Evolutionary conservation across 1,140 invertebrate species (phyloP), one percentile per base, ranked within the genome.

Genomic region (Brachionus rubens): DNA sequence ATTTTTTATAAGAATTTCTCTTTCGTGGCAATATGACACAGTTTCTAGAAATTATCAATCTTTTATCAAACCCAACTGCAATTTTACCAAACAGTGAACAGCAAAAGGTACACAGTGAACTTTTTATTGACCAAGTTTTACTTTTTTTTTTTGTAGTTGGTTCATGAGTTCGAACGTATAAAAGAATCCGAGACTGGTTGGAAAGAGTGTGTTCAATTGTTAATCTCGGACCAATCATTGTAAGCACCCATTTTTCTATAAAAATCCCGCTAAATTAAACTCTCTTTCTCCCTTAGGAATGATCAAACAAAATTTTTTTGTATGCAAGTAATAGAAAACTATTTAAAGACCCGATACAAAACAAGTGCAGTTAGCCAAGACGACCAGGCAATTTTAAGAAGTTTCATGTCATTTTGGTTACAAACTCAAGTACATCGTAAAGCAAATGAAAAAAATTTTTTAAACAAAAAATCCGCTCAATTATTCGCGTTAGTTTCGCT

Each of bases 401-500:
- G 65, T 19, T 79, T 80, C 41, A 41, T 80, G 21, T 67, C 78
- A 21, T 76, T 70, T 9, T 78, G 77, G 77, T 33, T 80, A 33
- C 79, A 80, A 43, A 70, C 77, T 47, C 78, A 79, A 78, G 77
- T 79, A 36, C 59, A 50, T 26, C 24, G 59, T 12, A 52, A 77
- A 36, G 75, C 68, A 6, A 77, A 79, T 30, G 80, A 83, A 40
- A 82, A 80, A 68, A 80, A 48, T 76, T 86, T 81, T 78, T 79
- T 87, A 12, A 78, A 80, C 24, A 88, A 88, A 78, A 88, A 88
- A 81, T 82, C 85, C 21, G 87, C 87, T 2, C 87, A 88, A 81
- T 78, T 88, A 33, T 81, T 86, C 68, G 83, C 86, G 3, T 79
- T 87, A 52, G 83, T 85, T 0, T 88, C 87, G 80, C 79, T 88